Evolutionary conservation across 2,797 vertebrate species (phyloP).

Genomic region (Pygocentrus nattereri): DNA sequence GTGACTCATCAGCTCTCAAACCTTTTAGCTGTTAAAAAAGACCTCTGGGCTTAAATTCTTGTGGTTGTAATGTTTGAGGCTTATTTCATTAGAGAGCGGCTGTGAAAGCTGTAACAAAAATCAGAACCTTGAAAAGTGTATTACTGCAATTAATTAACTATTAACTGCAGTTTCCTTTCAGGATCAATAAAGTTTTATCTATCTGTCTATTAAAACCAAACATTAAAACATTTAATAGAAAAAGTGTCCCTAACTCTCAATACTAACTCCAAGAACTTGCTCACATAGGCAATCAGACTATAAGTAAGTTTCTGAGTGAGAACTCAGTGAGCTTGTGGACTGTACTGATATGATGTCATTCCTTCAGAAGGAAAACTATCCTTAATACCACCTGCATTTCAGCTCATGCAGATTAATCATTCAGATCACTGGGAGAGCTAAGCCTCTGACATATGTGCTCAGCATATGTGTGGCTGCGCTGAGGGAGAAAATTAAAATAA

Average conservation of each 20-base stretch:
- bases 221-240: not conserved
- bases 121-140: too few species aligned
- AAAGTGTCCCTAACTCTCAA: not conserved
- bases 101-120: too few species aligned
- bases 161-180: too few species aligned
- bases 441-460: constrained; percentile 30
- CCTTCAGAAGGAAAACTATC: not conserved
- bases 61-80: too few species aligned
- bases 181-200: too few species aligned
- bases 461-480: constrained; percentile 1
- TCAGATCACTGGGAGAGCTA: constrained; percentile 12
- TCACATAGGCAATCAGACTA: not conserved
- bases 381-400: not conserved
- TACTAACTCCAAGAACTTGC: not conserved
- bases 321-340: not conserved
- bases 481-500: not conserved
- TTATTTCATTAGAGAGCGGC: too few species aligned
- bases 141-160: too few species aligned
- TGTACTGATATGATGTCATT: not conserved
- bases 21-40: too few species aligned
- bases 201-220: too few species aligned
- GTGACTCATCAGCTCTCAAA: too few species aligned
- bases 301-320: not conserved
- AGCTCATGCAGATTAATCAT: not conserved
- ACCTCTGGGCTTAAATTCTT: too few species aligned